phyloP scores from a whole-genome alignment of 2,113 vertebrate genomes.

The Arothron firmamentum region DNA sequence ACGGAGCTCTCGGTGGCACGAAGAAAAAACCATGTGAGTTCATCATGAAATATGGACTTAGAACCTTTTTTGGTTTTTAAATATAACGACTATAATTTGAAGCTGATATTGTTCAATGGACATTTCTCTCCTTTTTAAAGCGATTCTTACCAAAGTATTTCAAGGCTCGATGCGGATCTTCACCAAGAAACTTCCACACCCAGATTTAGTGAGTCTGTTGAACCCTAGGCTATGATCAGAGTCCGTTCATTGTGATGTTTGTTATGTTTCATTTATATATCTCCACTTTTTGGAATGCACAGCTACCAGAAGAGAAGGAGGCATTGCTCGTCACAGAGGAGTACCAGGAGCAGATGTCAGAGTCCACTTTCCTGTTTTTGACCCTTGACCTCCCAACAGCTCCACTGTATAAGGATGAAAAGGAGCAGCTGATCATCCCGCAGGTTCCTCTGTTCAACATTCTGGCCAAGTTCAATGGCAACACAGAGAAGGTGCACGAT shows the following conservation, averaged over 20 bases:
- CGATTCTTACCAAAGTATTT: slow-evolving; percentile 91
- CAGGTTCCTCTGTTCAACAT: slow-evolving; percentile 98
- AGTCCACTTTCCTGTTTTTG: slow-evolving; percentile 92
- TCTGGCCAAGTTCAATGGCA: slow-evolving; percentile 92
- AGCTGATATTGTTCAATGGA: background rate
- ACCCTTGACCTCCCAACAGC: slow-evolving; percentile 95
- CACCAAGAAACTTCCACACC: slow-evolving; percentile 95
- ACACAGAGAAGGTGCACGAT: slow-evolving; percentile 83
- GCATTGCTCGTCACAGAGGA: slow-evolving; percentile 85
- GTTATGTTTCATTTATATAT: background rate
- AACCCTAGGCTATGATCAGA: background rate
- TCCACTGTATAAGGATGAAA: slow-evolving; percentile 96
- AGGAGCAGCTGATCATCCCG: slow-evolving; percentile 97
- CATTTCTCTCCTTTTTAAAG: slow-evolving; percentile 55
- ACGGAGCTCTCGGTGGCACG: slow-evolving; percentile 89
- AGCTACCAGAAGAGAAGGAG: slow-evolving; percentile 91
- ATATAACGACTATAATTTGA: background rate
- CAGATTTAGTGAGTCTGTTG: slow-evolving; percentile 80
- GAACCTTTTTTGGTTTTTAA: background rate
- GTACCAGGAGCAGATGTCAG: slow-evolving; percentile 93
- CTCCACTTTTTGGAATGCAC: background rate
- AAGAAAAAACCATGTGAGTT: slow-evolving; percentile 92
- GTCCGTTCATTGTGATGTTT: background rate
- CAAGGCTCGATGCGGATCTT: slow-evolving; percentile 98
- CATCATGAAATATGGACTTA: background rate